Evolutionary conservation across 2,797 vertebrate genomes (phyloP), one percentile per base, ranked within the genome.

Genomic region (Hozukius guyotensis): DNA sequence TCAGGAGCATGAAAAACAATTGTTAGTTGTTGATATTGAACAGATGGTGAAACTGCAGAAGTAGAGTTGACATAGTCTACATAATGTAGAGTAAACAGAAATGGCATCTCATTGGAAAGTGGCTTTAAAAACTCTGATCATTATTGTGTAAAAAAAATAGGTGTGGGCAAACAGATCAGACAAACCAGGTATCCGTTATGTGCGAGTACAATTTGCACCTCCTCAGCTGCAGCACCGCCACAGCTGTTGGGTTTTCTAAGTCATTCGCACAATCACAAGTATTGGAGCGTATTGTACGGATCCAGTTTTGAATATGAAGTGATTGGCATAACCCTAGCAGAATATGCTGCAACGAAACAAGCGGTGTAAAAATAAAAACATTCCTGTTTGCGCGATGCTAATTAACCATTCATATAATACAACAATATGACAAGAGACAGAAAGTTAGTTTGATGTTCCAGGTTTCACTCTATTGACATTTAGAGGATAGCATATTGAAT

Each of bases 401-500:
- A 86, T 84, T 67, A 76, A 24, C 46, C 46, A 72, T 72, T 72
- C 61, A 57, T 53, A 10, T 16, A 46, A 78, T 38, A 66, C 49
- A 80, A 74, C 52, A 49, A 24, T 34, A 75, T 79, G 79, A 85
- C 82, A 80, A 52, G 42, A 75, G 78, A 81, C 61, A 52, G 61
- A 77, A 78, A 67, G 76, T 82, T 82, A 79, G 68, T 80, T 81
- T 79, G 62, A 77, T 59, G 71, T 79, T 83, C 71, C 62, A 63
- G 55, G 81, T 89, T 87, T 72, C 56, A 68, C 60, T 46, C 7
- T 75, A 75, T 87, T 82, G 71, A 83, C 86, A 85, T 80, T 38
- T 27, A 32, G 20, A 77, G 77, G 77, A 85, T 78, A 75, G 82
- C 80, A 83, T 85, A 86, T 80, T 90, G 78, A 71, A 75, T 82